Percentiles rank a stretch among this genome's conserved stretches.
Evolutionary conservation across 2,113 vertebrate species (phyloP).

Genomic region (Xenopus tropicalis): UCB_Xtro_10.0 CM004446.2:68335001-68335500

Average conservation of each 20-base stretch:
- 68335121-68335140: too few species aligned
- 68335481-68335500: not conserved
- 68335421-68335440: not conserved
- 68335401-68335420: conserved; percentile 12
- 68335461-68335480: conserved; percentile 11
- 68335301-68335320: conserved; percentile 5
- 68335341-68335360: conserved; percentile 6
- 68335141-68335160: too few species aligned
- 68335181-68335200: conserved; percentile 23
- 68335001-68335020: too few species aligned
- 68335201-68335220: conserved; percentile 26
- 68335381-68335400: conserved; percentile 10
- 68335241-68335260: conserved; percentile 16
- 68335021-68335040: too few species aligned
- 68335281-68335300: not conserved
- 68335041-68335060: too few species aligned
- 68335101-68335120: too few species aligned
- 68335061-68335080: too few species aligned
- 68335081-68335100: too few species aligned
- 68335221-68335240: not conserved
- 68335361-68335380: not conserved
- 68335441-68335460: conserved; percentile 8
- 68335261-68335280: conserved; percentile 21
- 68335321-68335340: not conserved
- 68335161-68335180: conserved; percentile 34